A percentile compares a stretch with the other conserved stretches of the same genome.
These are phyloP conservation scores for Ophiothrix spiculata DNA, from an alignment of 35 echinoderm and acorn worm species.

Conservation along the genomic window DNA sequence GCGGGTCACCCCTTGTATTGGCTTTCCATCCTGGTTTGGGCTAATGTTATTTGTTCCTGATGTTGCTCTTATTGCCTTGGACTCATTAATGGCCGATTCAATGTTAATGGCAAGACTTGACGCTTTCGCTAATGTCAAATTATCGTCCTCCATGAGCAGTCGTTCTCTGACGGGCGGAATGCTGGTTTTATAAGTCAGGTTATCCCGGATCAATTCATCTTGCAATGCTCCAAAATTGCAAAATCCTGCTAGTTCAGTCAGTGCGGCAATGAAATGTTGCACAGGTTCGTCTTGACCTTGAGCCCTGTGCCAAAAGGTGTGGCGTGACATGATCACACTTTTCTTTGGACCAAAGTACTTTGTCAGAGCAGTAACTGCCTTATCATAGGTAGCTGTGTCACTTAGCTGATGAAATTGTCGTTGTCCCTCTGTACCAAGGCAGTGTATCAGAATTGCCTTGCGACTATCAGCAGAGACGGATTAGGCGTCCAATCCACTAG, in stretches of 20 bases:
- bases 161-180: conserved; percentile 3
- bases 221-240: conserved; percentile 35
- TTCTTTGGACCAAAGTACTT: neutral
- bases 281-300: conserved; percentile 38
- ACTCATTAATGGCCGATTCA: conserved; percentile 11
- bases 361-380: neutral
- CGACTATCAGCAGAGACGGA: conserved; percentile 35
- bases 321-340: neutral
- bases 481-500: neutral
- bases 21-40: neutral
- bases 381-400: neutral
- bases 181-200: conserved; percentile 23
- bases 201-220: conserved; percentile 41
- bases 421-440: neutral
- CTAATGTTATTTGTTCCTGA: neutral
- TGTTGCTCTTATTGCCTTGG: neutral
- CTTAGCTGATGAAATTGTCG: neutral
- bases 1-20: neutral
- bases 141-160: conserved; percentile 21
- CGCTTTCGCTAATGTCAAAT: conserved; percentile 6
- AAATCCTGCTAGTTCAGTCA: conserved; percentile 21
- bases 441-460: conserved; percentile 23
- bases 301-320: conserved; percentile 1
- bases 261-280: conserved; percentile 18
- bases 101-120: neutral